phyloP scores from a whole-genome alignment of 1,140 invertebrate species.

The Caerostris darwini region DNA sequence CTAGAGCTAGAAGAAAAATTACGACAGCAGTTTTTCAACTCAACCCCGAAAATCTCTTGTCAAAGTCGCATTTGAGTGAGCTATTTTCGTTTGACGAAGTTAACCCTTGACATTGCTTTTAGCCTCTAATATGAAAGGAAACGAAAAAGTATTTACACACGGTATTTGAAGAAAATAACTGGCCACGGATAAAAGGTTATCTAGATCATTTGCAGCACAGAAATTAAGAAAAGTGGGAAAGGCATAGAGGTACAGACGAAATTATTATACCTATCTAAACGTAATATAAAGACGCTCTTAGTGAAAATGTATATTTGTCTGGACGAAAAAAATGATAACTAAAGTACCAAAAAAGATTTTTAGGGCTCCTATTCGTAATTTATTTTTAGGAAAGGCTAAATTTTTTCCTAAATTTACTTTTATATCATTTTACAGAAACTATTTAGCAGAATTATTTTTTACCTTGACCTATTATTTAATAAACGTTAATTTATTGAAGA shows the following conservation, averaged over 20 bases:
- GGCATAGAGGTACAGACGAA: neutral
- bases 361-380: no score
- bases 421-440: no score
- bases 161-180: neutral
- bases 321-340: neutral
- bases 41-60: no score
- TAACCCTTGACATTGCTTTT: slow-evolving; percentile 66
- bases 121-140: slow-evolving; percentile 28
- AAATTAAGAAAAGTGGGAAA: neutral
- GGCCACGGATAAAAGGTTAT: slow-evolving; percentile 9
- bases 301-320: neutral
- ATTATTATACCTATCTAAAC: neutral
- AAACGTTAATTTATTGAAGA: no score
- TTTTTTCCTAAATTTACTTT: no score
- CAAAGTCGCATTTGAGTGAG: slow-evolving; percentile 30
- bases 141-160: neutral
- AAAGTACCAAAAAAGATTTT: neutral
- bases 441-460: no score
- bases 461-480: no score
- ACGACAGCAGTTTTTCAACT: no score
- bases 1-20: neutral
- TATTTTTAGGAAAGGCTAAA: no score
- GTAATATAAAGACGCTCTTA: neutral
- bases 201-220: slow-evolving; percentile 1
- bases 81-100: slow-evolving; percentile 45